Conservation (phyloP, 2,888 invertebrate species). For the Nineta flava region DNA sequence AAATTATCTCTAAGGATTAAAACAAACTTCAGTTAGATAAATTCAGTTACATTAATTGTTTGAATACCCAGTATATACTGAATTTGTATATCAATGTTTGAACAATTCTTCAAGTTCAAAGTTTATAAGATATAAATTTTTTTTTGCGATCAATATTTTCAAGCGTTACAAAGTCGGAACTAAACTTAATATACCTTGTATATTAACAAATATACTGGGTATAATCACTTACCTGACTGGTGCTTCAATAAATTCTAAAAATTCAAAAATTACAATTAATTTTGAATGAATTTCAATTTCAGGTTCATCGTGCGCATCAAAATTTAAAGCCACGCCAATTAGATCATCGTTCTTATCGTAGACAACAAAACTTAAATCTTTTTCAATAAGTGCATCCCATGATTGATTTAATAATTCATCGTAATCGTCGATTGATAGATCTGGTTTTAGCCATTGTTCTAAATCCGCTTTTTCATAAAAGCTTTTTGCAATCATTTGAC, state of each 20-base stretch:
- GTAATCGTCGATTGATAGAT: slow-evolving; percentile 52
- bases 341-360: slow-evolving; percentile 34
- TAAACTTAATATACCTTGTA: no score
- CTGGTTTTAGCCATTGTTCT: slow-evolving; percentile 60
- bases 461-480: slow-evolving; percentile 77
- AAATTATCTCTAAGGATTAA: slow-evolving; percentile 33
- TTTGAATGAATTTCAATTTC: slow-evolving; percentile 52
- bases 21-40: not conserved
- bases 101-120: no score
- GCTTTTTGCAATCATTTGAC: slow-evolving; percentile 67
- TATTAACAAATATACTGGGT: no score
- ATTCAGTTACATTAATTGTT: no score
- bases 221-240: slow-evolving; percentile 42
- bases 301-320: slow-evolving; percentile 69
- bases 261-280: slow-evolving; percentile 55
- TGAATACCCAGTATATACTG: no score
- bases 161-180: no score
- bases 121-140: no score
- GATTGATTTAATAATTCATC: slow-evolving; percentile 46
- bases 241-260: slow-evolving; percentile 60
- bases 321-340: slow-evolving; percentile 61
- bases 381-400: slow-evolving; percentile 53
- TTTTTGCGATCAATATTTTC: no score
- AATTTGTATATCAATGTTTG: no score
- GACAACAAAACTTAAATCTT: slow-evolving; percentile 57